phyloP scores from a whole-genome alignment of 2,113 vertebrate genomes.

The Pan troglodytes region NHGRI_mPanTro3-v2.1_pri NC_072418.2:52997501-52998000 shows the following conservation, averaged over 20 bases:
- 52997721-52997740: not conserved
- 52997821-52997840: not conserved
- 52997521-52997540: not conserved
- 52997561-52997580: not conserved
- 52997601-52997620: not conserved
- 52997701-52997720: not conserved
- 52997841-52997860: not conserved
- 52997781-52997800: not conserved
- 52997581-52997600: not conserved
- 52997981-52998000: not conserved
- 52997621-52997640: not conserved
- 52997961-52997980: not conserved
- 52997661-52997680: not conserved
- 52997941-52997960: not conserved
- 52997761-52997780: constrained; percentile 62
- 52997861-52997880: not conserved
- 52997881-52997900: not conserved
- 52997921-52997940: not conserved
- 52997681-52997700: not conserved
- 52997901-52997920: not conserved
- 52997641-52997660: not conserved
- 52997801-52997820: not conserved
- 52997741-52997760: not conserved
- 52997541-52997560: accelerated
- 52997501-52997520: not conserved